phyloP scores from a whole-genome alignment of 2,113 vertebrate genomes.

The Brachyhypopomus gauderio region DNA sequence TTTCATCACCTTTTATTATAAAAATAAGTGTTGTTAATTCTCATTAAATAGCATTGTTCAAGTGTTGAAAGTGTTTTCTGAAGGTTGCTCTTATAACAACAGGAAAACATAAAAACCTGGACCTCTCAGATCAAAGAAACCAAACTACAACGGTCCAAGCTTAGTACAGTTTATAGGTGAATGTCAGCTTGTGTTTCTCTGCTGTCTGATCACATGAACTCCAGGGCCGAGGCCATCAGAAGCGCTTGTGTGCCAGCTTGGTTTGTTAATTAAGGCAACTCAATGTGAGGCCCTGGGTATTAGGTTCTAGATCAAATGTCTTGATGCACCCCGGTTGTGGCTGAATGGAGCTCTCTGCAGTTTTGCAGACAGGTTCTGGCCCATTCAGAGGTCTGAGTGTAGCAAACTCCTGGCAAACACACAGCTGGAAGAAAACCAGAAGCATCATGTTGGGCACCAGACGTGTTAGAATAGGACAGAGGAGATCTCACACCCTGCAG shows the following conservation, averaged over 20 bases:
- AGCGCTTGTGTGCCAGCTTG: background rate
- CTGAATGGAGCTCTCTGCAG: background rate
- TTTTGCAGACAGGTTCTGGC: background rate
- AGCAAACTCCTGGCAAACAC: background rate
- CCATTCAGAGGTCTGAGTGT: background rate
- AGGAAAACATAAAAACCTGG: slow-evolving; percentile 4
- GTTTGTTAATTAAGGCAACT: background rate
- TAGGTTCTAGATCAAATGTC: background rate
- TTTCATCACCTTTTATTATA: background rate
- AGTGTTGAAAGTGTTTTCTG: background rate
- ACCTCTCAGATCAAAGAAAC: slow-evolving; percentile 1
- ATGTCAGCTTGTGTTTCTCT: background rate
- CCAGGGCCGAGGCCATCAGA: background rate
- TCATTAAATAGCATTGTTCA: background rate
- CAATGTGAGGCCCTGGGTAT: no score
- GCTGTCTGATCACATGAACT: background rate
- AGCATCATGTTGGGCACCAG: background rate
- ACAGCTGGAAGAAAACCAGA: background rate
- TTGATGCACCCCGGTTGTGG: background rate
- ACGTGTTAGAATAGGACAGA: slow-evolving; percentile 21
- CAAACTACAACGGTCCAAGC: background rate
- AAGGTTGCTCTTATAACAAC: background rate
- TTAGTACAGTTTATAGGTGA: background rate
- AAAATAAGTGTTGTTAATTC: background rate
- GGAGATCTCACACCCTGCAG: slow-evolving; percentile 6